Evolutionary conservation across 1,140 invertebrate genomes (phyloP).

Genomic region (Achatina immaculata): DNA sequence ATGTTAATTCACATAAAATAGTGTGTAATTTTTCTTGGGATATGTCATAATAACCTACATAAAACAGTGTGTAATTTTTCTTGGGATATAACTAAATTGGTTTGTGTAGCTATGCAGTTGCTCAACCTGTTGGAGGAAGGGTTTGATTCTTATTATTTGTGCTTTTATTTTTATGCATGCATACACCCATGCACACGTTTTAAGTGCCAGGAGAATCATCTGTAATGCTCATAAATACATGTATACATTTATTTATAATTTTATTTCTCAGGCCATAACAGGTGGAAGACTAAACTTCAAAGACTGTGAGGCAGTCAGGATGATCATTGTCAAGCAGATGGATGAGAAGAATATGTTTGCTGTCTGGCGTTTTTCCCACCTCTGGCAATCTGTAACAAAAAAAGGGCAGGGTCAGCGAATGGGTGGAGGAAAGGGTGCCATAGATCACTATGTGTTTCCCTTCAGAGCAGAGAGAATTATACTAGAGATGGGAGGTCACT

Average conservation of each 20-base stretch:
- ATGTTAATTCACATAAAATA: too few species aligned
- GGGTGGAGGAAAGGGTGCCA: conserved; percentile 96
- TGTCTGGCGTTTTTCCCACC: conserved; percentile 93
- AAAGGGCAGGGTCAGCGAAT: conserved; percentile 91
- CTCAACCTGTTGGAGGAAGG: too few species aligned
- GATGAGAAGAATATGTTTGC: conserved; percentile 87
- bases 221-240: background rate
- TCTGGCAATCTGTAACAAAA: conserved; percentile 94
- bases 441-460: conserved; percentile 95
- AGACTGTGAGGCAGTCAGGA: conserved; percentile 91
- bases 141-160: too few species aligned
- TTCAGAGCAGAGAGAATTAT: conserved; percentile 92
- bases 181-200: too few species aligned
- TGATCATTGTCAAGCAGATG: conserved; percentile 82
- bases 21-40: too few species aligned
- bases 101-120: too few species aligned
- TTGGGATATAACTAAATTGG: too few species aligned
- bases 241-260: conserved; percentile 26
- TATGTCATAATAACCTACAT: too few species aligned
- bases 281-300: conserved; percentile 85
- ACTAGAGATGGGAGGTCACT: conserved; percentile 91
- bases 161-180: too few species aligned
- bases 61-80: too few species aligned
- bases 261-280: conserved; percentile 76
- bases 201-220: too few species aligned